Percentiles rank a stretch among this genome's conserved stretches.
These are phyloP conservation scores for Ophioderma brevispina DNA, from an alignment of 35 echinoderm and acorn worm species.

Conservation along the genomic window DNA sequence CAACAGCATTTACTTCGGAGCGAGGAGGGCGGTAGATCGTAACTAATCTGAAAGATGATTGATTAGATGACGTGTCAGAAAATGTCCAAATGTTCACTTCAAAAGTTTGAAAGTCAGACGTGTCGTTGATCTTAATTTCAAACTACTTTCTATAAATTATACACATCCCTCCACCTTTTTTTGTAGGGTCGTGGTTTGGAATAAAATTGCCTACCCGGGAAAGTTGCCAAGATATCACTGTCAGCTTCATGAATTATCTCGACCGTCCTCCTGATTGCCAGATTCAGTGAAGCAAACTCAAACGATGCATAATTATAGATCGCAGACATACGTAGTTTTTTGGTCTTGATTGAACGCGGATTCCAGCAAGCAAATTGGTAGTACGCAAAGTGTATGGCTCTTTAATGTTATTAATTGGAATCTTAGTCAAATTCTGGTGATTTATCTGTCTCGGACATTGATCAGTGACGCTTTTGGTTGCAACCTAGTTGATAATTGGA, in stretches of 20 bases:
- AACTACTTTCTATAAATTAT: not conserved
- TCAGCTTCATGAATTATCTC: not conserved
- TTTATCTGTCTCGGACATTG: not conserved
- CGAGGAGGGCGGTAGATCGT: not conserved
- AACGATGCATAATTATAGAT: not conserved
- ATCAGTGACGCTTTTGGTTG: not conserved
- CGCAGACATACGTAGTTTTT: not conserved
- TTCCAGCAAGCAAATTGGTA: slow-evolving; percentile 1
- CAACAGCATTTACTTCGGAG: not conserved
- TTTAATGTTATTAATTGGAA: not conserved
- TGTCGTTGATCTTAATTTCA: not conserved
- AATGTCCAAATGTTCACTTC: not conserved
- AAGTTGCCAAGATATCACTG: not conserved
- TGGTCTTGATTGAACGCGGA: not conserved
- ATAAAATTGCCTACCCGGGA: not conserved
- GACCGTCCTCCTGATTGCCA: not conserved
- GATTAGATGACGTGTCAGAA: not conserved
- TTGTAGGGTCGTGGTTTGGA: not conserved
- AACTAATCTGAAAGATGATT: not conserved
- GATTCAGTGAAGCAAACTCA: not conserved
- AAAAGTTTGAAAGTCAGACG: not conserved
- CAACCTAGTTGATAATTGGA: not conserved
- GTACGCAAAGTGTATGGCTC: not conserved
- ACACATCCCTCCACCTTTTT: not conserved
- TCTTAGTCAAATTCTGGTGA: not conserved